Percentiles rank a stretch among this genome's conserved stretches.
Evolutionary conservation across 2,797 vertebrate genomes (phyloP).

Genomic region (Pelochelys cantorii): DNA sequence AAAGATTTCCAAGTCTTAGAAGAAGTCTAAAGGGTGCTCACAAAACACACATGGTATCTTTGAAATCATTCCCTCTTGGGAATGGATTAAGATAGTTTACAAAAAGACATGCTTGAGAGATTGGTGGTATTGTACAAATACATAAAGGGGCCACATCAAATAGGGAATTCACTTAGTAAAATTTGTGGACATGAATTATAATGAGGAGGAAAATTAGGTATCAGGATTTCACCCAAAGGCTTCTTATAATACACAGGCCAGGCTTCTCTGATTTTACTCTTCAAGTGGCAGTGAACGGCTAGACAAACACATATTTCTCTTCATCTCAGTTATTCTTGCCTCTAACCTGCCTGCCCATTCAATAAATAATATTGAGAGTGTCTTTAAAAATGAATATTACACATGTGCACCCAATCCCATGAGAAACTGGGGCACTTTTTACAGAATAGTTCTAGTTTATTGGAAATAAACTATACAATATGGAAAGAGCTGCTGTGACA

Average conservation of each 20-base stretch:
- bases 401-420: neutral
- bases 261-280: neutral
- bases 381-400: neutral
- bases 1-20: neutral
- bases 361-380: neutral
- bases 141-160: neutral
- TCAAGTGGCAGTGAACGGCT: neutral
- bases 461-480: neutral
- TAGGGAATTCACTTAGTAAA: neutral
- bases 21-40: neutral
- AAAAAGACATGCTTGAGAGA: neutral
- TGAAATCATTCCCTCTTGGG: neutral
- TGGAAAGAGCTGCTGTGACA: neutral
- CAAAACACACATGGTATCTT: neutral
- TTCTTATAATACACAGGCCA: neutral
- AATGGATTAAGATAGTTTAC: neutral
- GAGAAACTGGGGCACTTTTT: neutral
- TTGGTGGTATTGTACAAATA: neutral
- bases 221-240: neutral
- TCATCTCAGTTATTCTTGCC: neutral
- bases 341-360: neutral
- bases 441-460: conserved; percentile 18
- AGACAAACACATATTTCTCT: neutral
- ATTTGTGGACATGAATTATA: neutral
- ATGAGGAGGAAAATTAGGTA: neutral